Conservation (phyloP, 2,888 invertebrate species). For the Ornithoptera priamus region DNA sequence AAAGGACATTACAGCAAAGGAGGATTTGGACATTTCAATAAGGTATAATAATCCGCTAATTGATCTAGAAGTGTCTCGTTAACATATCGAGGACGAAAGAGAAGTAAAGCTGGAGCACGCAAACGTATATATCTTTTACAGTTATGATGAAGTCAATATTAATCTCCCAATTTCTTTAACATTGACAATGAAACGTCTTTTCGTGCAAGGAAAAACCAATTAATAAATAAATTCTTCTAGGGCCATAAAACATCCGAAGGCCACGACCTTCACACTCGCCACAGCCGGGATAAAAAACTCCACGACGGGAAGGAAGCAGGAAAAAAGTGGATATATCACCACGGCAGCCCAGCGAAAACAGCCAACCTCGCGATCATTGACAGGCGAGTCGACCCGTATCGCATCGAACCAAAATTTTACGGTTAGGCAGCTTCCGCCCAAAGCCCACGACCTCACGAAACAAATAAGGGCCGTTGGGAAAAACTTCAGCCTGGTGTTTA, state of each 20-base stretch:
- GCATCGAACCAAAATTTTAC: constrained; percentile 57
- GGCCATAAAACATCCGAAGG: constrained; percentile 80
- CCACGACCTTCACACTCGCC: constrained; percentile 77
- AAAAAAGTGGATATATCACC: constrained; percentile 81
- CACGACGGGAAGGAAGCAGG: constrained; percentile 69
- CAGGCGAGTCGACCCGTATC: constrained; percentile 49
- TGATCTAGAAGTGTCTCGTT: too few relatives aligned
- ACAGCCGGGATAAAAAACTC: constrained; percentile 66
- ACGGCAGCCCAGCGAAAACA: constrained; percentile 63
- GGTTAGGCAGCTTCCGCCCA: constrained; percentile 37
- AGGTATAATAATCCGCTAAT: constrained; percentile 50
- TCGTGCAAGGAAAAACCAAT: too few relatives aligned
- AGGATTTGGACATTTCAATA: constrained; percentile 72
- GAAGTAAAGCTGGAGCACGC: too few relatives aligned
- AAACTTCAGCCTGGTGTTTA: constrained; percentile 19
- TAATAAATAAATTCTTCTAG: constrained; percentile 41
- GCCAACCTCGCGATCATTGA: constrained; percentile 61
- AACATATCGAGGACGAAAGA: too few relatives aligned
- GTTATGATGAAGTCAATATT: too few relatives aligned
- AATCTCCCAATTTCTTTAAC: too few relatives aligned
- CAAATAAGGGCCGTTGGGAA: constrained; percentile 11
- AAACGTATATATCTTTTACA: too few relatives aligned
- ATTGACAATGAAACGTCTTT: too few relatives aligned
- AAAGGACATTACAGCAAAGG: constrained; percentile 79
- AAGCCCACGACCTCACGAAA: constrained; percentile 1